Evolutionary conservation across 2,888 invertebrate genomes (phyloP), one percentile per base, ranked within the genome.

Genomic region (Nipponacmea schrenckii): DNA sequence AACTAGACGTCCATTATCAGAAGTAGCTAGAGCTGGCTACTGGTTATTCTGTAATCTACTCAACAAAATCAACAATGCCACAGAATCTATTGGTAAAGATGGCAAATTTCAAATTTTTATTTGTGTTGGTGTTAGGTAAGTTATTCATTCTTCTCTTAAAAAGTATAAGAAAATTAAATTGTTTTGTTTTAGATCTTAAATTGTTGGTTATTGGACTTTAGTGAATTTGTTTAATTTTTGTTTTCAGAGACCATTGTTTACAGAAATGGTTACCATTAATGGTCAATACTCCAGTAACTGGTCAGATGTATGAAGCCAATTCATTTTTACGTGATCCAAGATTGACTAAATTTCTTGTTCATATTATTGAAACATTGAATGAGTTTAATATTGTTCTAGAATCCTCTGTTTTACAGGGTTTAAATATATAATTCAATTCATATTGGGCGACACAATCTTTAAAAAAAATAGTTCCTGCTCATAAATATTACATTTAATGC

Each of bases 71-170:
- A 94, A 93, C 87, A 92, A 93, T 65, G 83, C 85, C 67, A 94
- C 94, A 0, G 93, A 93, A 83, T 91, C 94, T n/a, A 91, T 96
- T 27, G 99, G 98, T 69, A 98, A 98, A 89, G 98, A 99, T 90
- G 98, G 97, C 67, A 97, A 97, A 90, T 98, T 99, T 89, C 98
- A 98, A 89, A 92, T 98, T 56, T 97, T 98, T 86, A 94, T 98
- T 81, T 97, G 98, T 88, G 92, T 98, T 46, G 95, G 96, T 85
- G 92, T 96, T 81, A 93, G 97, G 97, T 97, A 89, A 86, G 79
- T 39, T 39, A 39, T 39, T 17, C 20, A 15, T 17, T 65, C 39
- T 10, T 5, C 39, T 8, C 1, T 8, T 8, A 39, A 39, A 39
- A 8, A 39, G 10, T 39, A 10, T 10, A 62, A 24, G 2, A 24